Evolutionary conservation across 2,797 vertebrate species (phyloP).

Genomic region (Triplophysa bombifrons): DNA sequence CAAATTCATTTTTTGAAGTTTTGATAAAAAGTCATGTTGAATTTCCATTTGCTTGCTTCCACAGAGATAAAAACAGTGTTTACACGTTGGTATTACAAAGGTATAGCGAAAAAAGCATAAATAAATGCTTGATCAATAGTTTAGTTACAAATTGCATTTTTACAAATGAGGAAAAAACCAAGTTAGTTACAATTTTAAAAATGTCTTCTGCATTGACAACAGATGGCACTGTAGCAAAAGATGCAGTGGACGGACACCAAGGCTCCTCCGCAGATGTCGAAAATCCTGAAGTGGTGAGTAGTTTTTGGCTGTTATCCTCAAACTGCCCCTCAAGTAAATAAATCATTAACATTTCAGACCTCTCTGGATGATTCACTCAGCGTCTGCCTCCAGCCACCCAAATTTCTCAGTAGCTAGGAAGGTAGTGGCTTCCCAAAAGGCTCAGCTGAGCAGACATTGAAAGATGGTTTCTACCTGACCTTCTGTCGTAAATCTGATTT

Average conservation of each 20-base stretch:
- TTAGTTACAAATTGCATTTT: no score
- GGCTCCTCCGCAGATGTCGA: neutral
- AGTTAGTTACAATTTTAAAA: neutral
- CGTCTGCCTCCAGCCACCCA: slow-evolving; percentile 12
- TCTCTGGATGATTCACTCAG: slow-evolving; percentile 28
- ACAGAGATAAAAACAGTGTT: neutral
- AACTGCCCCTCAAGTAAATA: slow-evolving; percentile 32
- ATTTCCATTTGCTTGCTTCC: neutral
- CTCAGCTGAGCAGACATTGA: slow-evolving; percentile 5
- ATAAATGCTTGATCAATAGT: no score
- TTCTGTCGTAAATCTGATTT: slow-evolving; percentile 35
- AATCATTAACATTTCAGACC: slow-evolving; percentile 35
- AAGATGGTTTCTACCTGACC: slow-evolving; percentile 20
- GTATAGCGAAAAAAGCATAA: neutral
- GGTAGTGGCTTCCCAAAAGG: slow-evolving; percentile 8
- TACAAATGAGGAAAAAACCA: no score
- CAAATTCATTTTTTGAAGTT: slow-evolving; percentile 17
- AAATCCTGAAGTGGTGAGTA: slow-evolving; percentile 37
- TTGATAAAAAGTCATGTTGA: neutral
- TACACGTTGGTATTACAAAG: neutral
- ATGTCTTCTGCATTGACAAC: slow-evolving; percentile 62
- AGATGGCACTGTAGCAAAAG: slow-evolving; percentile 67
- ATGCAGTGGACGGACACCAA: slow-evolving; percentile 69
- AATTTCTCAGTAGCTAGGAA: slow-evolving; percentile 26
- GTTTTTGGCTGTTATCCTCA: neutral